Base-by-base conservation (phyloP, 2,113 vertebrate species). In the Lophochroa leadbeateri region DNA sequence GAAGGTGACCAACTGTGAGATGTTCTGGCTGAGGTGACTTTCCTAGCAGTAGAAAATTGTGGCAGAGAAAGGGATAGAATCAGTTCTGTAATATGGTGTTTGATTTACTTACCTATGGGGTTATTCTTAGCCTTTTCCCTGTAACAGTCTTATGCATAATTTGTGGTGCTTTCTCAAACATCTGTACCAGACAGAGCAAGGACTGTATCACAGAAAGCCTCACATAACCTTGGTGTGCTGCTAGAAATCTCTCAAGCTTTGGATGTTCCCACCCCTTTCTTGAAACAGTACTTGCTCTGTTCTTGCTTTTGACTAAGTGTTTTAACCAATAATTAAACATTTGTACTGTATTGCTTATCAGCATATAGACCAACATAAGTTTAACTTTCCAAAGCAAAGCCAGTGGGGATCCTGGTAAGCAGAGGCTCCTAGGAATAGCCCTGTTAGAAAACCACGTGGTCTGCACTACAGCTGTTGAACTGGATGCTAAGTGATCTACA, bases 1-100 rank as follows among this genome's bases (percentile, higher is more conserved):
- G 43, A 47, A 88, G 41, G 29, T 81, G 76, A 71, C 50, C 55
- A 76, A 37, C 43, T 60, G 19, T 68, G 85, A 71, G 74, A 35
- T 55, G 19, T 64, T 86, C 74, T 86, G 61, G 37, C 71, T 82
- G 63, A 82, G 63, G 43, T 83, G 76, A 81, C 72, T 64, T 88
- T 71, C 33, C 39, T 39, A 78, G 47, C 18, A 58, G 17, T 60
- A 44, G 15, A 47, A 23, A 92, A 78, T 4, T 68, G 49, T 61
- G 79, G 17, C 50, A 46, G 37, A 88, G 60, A 39, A 57, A 91
- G 78, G 39, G 39, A 69, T 15, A 68, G 46, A 14, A 13, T 82
- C n/a, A 27, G 13, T 82, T 86, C 35, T 71, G 9, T 75, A 17
- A 83, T 77, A 43, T 35, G 13, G 6, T 77, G 13, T 60, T 53